Evolutionary conservation across 2,113 vertebrate genomes (phyloP).

Genomic region (Lagopus leucura): DNA sequence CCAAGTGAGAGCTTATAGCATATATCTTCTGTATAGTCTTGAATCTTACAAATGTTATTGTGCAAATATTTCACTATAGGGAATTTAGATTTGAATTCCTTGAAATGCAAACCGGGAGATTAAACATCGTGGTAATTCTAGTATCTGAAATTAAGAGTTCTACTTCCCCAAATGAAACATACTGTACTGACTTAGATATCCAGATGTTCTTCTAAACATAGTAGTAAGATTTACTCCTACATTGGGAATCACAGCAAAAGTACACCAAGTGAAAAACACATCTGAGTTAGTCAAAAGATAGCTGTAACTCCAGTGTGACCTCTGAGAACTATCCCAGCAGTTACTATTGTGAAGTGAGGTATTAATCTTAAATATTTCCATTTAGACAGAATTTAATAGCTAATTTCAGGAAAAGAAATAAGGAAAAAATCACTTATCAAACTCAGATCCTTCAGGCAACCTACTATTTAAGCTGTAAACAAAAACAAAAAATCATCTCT

Average conservation of each 20-base stretch:
- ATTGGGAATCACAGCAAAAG: neutral
- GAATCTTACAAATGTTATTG: accelerated
- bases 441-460: neutral
- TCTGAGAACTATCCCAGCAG: neutral
- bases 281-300: neutral
- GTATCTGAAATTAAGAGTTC: neutral
- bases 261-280: neutral
- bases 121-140: neutral
- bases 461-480: neutral
- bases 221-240: neutral
- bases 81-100: neutral
- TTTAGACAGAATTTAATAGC: neutral
- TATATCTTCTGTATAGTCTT: neutral
- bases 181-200: neutral
- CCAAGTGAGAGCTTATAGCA: neutral
- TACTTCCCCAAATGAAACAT: neutral
- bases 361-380: too few relatives aligned
- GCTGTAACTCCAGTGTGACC: neutral
- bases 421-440: neutral
- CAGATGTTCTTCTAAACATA: neutral
- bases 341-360: neutral
- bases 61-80: neutral
- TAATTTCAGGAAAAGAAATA: neutral
- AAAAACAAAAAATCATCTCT: neutral
- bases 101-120: neutral